Evolutionary conservation across 1,140 invertebrate species (phyloP), one percentile per base, ranked within the genome.

Genomic region (Lasioglossum albipes): DNA sequence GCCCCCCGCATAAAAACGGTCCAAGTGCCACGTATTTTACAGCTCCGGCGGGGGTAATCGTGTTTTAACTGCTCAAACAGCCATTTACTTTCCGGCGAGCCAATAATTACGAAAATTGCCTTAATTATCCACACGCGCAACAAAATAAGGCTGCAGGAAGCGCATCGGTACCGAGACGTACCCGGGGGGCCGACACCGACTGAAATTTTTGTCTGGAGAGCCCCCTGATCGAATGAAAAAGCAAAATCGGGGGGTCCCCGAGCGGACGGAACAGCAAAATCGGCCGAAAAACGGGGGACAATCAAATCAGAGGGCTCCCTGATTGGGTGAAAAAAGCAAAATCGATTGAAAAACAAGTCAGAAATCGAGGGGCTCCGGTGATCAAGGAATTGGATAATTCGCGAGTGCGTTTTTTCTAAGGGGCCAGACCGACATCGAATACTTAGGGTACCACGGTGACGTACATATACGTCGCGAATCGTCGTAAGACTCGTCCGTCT

Each of bases 401-500:
- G 27, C 4, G 27, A 27, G 62, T 16, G 62, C n/a, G 3, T 16
- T 64, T 64, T 66, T 66, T 66, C 36, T 16, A 6, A 0, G 16
- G 18, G 2, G 31, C 20, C 13, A 16, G 16, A 16, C 52, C 52
- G 13, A 16, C 2, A 3, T 16, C 52, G 52, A 7, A 27, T 72
- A 42, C 67, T 77, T 79, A 49, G 22, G 62, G 7, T 54, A 49
- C 54, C 76, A 67, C 62, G 13, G 68, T 42, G 68, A 65, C 68
- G 68, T 52, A 22, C 62, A 59, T 67, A 67, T 67, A 68, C 76
- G 76, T 79, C 76, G 45, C n/a, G 22, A 10, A 66, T 64, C 20
- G 45, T n/a, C 31, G 45, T 36, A n/a, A 61, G 61, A 73, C 68
- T 79, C 76, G 76, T 73, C 22, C 69, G 59, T 79, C 69, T 79